Base-by-base conservation (phyloP, 2,113 vertebrate species). In the Rhegmatorhina hoffmannsi region DNA sequence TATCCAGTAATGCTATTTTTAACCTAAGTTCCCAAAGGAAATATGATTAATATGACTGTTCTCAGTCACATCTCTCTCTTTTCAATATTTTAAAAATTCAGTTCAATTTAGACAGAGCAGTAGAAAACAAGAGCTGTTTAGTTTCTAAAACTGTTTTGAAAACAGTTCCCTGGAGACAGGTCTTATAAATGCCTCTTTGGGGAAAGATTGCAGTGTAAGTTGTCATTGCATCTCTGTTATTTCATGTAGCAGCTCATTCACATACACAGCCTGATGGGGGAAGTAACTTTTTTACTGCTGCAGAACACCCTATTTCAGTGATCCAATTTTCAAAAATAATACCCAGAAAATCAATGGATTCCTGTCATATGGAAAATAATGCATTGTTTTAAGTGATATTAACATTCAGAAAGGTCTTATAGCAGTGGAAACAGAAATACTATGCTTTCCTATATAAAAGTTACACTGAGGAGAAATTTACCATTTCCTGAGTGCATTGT, bases 101-200 rank as follows among this genome's bases (percentile, higher is more conserved):
- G 10, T 50, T 89, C 38, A 66, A 36, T 78, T 69, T 76, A 83
- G 49, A 79, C 40, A 76, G 13, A 63, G 34, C 6, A 80, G 29
- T 33, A 84, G 56, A 58, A 87, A 91, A 62, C 7, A 16, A 66
- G 43, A 94, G 29, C 8, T 73, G 58, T 64, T 58, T 73, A 13
- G 15, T 90, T 93, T 62, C 50, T 69, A 69, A 76, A 94, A 70
- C 20, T 62, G 24, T 46, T 95, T 91, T 59, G 46, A 89, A 95
- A 95, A 87, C 44, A 87, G 62, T 60, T 33, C 25, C 8, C 17
- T 53, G 49, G 58, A 62, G 58, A 91, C 26, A 79, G 7, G 55
- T 47, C 33, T 84, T 87, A 83, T 26, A 36, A 79, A 62, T 26
- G 13, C 7, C 17, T 36, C 11, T 49, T 36, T 31, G 36, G 18